Evolutionary conservation across 2,797 vertebrate species (phyloP).

Genomic region (Eospalax fontanierii): DNA sequence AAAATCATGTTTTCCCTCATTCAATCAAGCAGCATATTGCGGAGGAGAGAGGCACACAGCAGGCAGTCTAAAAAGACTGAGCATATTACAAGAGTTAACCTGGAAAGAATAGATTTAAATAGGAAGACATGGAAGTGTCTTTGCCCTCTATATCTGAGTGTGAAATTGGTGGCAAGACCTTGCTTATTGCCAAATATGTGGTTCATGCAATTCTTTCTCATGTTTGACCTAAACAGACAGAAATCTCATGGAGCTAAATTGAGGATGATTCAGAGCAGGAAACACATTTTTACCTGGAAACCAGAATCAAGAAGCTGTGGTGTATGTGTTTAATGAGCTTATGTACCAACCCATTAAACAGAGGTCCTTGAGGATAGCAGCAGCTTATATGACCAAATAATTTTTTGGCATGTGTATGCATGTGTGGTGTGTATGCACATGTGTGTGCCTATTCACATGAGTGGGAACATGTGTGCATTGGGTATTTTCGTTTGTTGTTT

Average conservation of each 20-base stretch:
- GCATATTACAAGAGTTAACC: background rate
- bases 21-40: background rate
- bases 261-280: slow-evolving; percentile 51
- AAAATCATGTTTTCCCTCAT: slow-evolving; percentile 29
- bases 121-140: background rate
- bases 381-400: background rate
- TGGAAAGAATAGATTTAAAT: background rate
- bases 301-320: background rate
- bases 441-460: background rate
- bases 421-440: background rate
- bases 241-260: slow-evolving; percentile 51
- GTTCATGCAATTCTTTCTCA: slow-evolving; percentile 27
- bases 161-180: background rate
- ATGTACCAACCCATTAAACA: background rate
- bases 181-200: background rate
- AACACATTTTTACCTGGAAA: slow-evolving; percentile 56
- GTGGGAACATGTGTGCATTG: background rate
- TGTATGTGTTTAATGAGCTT: slow-evolving; percentile 10
- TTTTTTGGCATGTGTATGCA: background rate
- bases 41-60: background rate
- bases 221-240: slow-evolving; percentile 61
- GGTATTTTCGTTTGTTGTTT: background rate
- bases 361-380: background rate
- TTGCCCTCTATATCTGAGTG: background rate
- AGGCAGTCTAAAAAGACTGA: background rate